phyloP scores from a whole-genome alignment of 2,797 vertebrate genomes.

The Pipistrellus nathusii region DNA sequence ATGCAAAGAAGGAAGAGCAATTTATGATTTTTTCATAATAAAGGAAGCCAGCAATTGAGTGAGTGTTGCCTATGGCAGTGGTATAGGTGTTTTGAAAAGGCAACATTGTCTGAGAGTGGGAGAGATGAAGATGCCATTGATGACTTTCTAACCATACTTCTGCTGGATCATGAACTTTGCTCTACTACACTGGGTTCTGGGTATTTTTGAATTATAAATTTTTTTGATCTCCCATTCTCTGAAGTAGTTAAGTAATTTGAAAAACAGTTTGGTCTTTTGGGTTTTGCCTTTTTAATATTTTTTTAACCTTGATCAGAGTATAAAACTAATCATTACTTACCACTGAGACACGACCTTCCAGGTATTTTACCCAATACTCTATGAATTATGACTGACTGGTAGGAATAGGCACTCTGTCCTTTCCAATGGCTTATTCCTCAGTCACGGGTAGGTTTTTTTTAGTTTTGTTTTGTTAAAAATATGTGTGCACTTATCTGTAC shows the following conservation, averaged over 20 bases:
- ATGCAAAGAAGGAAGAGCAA: background rate
- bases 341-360: background rate
- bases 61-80: background rate
- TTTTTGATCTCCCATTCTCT: background rate
- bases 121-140: background rate
- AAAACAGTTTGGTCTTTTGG: background rate
- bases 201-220: background rate
- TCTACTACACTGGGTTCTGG: background rate
- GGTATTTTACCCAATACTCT: background rate
- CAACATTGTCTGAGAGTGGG: background rate
- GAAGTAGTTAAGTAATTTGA: background rate
- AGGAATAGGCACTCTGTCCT: background rate
- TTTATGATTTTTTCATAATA: background rate
- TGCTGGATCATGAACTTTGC: background rate
- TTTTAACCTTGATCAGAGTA: background rate
- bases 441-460: background rate
- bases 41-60: background rate
- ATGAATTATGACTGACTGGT: background rate
- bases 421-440: background rate
- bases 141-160: background rate
- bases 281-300: background rate
- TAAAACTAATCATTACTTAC: background rate
- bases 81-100: background rate
- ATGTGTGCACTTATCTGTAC: accelerated
- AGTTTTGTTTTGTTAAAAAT: no score